Base-by-base conservation (phyloP, 2,113 vertebrate species). In the Campylorhamphus procurvoides region DNA sequence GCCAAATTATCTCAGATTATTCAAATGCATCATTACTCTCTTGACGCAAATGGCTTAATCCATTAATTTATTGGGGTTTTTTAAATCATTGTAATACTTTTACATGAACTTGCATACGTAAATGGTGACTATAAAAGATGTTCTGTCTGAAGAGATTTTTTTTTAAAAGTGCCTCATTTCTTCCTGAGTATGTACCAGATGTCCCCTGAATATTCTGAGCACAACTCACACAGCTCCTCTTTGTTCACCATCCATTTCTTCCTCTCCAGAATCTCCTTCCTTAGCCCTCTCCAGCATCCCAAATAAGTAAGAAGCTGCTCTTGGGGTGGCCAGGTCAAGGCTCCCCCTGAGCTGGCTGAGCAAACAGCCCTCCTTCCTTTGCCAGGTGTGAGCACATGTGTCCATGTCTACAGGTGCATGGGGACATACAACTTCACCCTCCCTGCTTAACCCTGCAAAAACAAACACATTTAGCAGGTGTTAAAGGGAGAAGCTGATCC, bases 1-100 rank as follows among this genome's bases (percentile, higher is more conserved):
- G 42, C 40, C 42, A 94, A 89, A 86, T 86, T 80, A 68, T 66
- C 27, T 85, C 49, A 53, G 59, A 79, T 75, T 94, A 85, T 84
- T 90, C 58, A 46, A 85, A 93, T 22, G 6, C 53, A 52, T 84
- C 58, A 52, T 82, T 87, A 76, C 35, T 66, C 59, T 52, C 47
- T 75, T 86, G 72, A 95, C 66, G 76, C 55, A 89, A 90, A 27
- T 2, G 1, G 47, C 37, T 86, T 92, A 92, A 95, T 79, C 85
- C 78, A 73, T 63, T 63, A 47, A 81, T 47, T 35, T 76, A 62
- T 6, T 3, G 8, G 20, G 9, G 7, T 67, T 90, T 81, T 83
- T 44, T 1, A 35, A 87, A 85, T 71, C 69, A 63, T 39, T 76
- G 39, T 83, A 75, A 83, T 92, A 35, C n/a, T 80, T 94, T 74